Conservation (phyloP, 2,797 vertebrate species). For the Catostomus latipinnis region DNA sequence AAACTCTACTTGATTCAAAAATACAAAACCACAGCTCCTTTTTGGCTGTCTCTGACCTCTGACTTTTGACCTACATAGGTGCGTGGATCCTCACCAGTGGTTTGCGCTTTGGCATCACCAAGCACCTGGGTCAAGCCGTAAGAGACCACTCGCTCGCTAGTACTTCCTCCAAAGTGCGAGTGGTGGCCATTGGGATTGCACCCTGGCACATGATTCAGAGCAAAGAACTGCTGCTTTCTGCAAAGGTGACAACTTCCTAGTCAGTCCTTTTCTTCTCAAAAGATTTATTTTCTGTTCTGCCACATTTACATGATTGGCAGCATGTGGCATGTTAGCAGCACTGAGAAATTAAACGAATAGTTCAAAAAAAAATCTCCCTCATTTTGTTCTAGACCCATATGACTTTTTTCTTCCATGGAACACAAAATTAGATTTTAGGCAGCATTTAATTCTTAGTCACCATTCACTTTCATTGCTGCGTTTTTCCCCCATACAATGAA, state of each 20-base stretch:
- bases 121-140: conserved; percentile 88
- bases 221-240: conserved; percentile 78
- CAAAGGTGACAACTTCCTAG: conserved; percentile 75
- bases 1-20: not conserved
- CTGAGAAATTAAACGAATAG: too few relatives aligned
- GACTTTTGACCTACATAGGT: conserved; percentile 71
- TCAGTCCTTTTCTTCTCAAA: not conserved
- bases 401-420: too few relatives aligned
- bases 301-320: not conserved
- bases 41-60: not conserved
- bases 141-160: conserved; percentile 90
- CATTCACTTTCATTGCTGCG: too few relatives aligned
- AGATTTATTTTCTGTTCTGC: not conserved
- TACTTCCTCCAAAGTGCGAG: conserved; percentile 83
- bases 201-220: conserved; percentile 86
- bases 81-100: conserved; percentile 95
- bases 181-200: conserved; percentile 89
- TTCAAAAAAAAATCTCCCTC: too few relatives aligned
- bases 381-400: too few relatives aligned
- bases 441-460: too few relatives aligned
- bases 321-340: not conserved
- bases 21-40: not conserved
- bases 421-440: too few relatives aligned
- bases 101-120: conserved; percentile 86
- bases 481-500: too few relatives aligned